Evolutionary conservation across 2,888 invertebrate genomes (phyloP), one percentile per base, ranked within the genome.

Genomic region (Hypercompe scribonia): DNA sequence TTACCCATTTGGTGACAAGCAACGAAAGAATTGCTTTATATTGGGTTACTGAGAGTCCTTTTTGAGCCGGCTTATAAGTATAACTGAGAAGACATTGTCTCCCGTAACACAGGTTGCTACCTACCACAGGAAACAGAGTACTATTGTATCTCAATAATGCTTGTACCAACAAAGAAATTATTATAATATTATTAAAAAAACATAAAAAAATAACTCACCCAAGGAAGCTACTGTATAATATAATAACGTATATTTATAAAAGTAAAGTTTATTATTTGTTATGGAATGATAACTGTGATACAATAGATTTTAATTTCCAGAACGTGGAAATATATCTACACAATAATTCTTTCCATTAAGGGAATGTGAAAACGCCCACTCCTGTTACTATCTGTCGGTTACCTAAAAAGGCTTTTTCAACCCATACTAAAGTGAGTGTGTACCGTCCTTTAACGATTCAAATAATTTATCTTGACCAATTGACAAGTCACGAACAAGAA

Each of bases 401-500:
- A 61, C 61, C 61, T 61, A 61, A 61, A 61, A 61, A 61, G 31
- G 42, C 46, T 36, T 68, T 54, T n/a, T 36, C 65, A 54, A 65
- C 7, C 39, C 31, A 18, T 61, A 28, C 18, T 66, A n/a, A 34
- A 50, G 31, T 46, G 28, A n/a, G 36, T 31, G 70, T 79, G 64
- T 77, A 21, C 31, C 28, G 28, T 67, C 70, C 66, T 69, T 69
- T 65, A 73, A 39, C 13, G 63, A 74, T 76, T 79, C 69, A 65
- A 84, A 85, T 79, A 75, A 81, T 82, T 82, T 79, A 78, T 77
- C 54, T 70, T 71, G 46, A 75, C 78, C 71, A 74, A 80, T 75
- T 76, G 78, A 78, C 77, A 78, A 80, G 83, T 84, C 84, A 84
- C 84, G 83, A 83, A 70, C 73, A 70, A 76, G 65, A 77, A 74